Percentiles rank a stretch among this genome's conserved stretches.
These are phyloP conservation scores for Osmoderma eremita DNA, from an alignment of 2,888 invertebrate genomes.

Conservation along the genomic window DNA sequence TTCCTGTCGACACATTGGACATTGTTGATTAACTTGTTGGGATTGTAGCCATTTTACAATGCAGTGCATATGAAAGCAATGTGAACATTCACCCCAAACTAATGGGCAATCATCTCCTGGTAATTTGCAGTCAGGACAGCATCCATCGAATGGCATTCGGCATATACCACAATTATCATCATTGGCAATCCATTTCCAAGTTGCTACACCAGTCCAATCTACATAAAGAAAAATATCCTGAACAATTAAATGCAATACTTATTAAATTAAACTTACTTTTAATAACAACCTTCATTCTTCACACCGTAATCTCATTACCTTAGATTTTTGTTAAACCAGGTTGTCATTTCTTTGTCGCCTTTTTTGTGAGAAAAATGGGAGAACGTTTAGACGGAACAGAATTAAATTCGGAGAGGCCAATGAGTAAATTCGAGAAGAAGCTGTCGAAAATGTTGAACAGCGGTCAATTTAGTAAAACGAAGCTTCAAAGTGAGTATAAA, in stretches of 20 bases:
- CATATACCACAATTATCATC: slow-evolving; percentile 99
- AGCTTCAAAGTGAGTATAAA: slow-evolving; percentile 38
- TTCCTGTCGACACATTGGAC: slow-evolving; percentile 98
- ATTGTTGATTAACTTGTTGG: slow-evolving; percentile 85
- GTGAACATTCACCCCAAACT: slow-evolving; percentile 98
- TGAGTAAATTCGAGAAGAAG: slow-evolving; percentile 40
- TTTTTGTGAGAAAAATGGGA: slow-evolving; percentile 12
- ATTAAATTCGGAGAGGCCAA: slow-evolving; percentile 25
- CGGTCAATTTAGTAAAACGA: slow-evolving; percentile 33
- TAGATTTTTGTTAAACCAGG: slow-evolving; percentile 22
- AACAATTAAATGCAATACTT: slow-evolving; percentile 10
- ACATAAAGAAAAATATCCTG: slow-evolving; percentile 41
- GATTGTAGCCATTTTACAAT: slow-evolving; percentile 99
- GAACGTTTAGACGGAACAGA: slow-evolving; percentile 11
- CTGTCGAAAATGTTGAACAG: slow-evolving; percentile 34
- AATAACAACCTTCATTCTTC: slow-evolving; percentile 71
- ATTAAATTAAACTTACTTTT: slow-evolving; percentile 66
- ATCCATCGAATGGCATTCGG: slow-evolving; percentile 98
- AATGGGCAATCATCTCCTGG: slow-evolving; percentile 98
- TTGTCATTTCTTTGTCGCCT: neutral
- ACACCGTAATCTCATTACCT: slow-evolving; percentile 26
- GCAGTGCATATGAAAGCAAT: slow-evolving; percentile 99
- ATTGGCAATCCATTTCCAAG: slow-evolving; percentile 99
- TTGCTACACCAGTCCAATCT: slow-evolving; percentile 96
- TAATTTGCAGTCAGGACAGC: slow-evolving; percentile 96